Evolutionary conservation across 2,797 vertebrate species (phyloP).

Genomic region (Rhinatrema bivittatum): DNA sequence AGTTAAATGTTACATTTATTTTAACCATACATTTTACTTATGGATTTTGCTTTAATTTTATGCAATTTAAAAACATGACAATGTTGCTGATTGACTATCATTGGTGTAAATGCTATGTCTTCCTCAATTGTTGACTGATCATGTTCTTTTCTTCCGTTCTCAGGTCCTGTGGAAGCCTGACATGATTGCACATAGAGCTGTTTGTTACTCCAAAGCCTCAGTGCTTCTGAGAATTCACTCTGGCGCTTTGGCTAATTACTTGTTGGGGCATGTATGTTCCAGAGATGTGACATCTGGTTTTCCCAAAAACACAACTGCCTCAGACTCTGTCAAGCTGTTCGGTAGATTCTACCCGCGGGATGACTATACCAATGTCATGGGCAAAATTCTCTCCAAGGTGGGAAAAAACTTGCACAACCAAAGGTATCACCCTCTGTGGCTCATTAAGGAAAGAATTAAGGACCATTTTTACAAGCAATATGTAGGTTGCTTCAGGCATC

Average conservation of each 20-base stretch:
- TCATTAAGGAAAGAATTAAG: constrained; percentile 88
- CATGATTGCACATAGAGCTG: constrained; percentile 31
- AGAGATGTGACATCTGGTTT: constrained; percentile 32
- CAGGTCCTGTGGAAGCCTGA: too few relatives aligned
- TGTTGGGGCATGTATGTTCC: constrained; percentile 26
- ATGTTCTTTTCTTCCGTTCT: too few relatives aligned
- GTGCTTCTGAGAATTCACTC: constrained; percentile 20
- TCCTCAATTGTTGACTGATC: too few relatives aligned
- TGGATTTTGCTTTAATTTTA: too few relatives aligned
- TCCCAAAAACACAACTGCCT: constrained; percentile 16
- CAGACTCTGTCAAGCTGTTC: constrained; percentile 56
- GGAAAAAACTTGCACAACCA: constrained; percentile 80
- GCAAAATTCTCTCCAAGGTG: constrained; percentile 74
- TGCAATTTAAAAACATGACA: too few relatives aligned
- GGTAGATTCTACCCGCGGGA: constrained; percentile 67
- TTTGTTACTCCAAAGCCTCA: constrained; percentile 24
- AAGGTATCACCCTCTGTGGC: constrained; percentile 81
- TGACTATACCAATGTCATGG: constrained; percentile 74
- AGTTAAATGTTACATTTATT: too few relatives aligned
- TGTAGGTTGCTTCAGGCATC: constrained; percentile 59
- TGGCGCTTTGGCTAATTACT: constrained; percentile 8
- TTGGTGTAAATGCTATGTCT: too few relatives aligned
- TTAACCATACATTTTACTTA: too few relatives aligned
- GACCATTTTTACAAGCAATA: constrained; percentile 79
- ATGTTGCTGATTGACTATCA: too few relatives aligned